Evolutionary conservation across 1,140 invertebrate genomes (phyloP).

Genomic region (Cyclina sinensis): DNA sequence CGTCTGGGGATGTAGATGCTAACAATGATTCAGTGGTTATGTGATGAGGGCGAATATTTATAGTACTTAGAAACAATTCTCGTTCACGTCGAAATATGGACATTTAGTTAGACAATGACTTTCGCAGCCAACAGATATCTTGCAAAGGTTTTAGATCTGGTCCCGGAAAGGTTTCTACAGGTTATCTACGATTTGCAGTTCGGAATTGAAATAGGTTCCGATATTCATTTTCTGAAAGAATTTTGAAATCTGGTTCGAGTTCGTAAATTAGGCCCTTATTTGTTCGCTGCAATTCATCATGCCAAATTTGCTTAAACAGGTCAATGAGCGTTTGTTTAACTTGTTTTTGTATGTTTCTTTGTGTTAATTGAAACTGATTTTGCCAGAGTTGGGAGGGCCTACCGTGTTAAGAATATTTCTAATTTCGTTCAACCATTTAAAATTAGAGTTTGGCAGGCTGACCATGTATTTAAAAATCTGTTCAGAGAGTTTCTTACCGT

Average conservation of each 20-base stretch:
- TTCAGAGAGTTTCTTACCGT: not conserved
- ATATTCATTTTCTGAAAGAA: not conserved
- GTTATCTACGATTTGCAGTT: not conserved
- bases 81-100: too few species aligned
- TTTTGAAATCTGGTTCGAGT: not conserved
- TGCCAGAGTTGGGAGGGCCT: constrained; percentile 3
- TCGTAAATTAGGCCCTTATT: constrained; percentile 25
- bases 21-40: too few species aligned
- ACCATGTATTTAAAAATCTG: not conserved
- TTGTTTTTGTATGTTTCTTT: not conserved
- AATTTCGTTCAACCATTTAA: constrained; percentile 40
- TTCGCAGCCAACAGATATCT: too few species aligned
- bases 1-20: too few species aligned
- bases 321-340: constrained; percentile 13
- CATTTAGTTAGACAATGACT: too few species aligned
- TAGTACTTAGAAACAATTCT: too few species aligned
- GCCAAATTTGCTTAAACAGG: not conserved
- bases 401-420: constrained; percentile 11
- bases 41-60: too few species aligned
- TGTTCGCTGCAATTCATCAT: not conserved
- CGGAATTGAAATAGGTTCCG: not conserved
- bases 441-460: not conserved
- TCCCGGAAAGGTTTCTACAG: constrained; percentile 33
- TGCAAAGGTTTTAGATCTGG: too few species aligned
- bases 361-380: not conserved